phyloP scores from a whole-genome alignment of 2,888 invertebrate genomes.

The Amphipyra tragopoginis region DNA sequence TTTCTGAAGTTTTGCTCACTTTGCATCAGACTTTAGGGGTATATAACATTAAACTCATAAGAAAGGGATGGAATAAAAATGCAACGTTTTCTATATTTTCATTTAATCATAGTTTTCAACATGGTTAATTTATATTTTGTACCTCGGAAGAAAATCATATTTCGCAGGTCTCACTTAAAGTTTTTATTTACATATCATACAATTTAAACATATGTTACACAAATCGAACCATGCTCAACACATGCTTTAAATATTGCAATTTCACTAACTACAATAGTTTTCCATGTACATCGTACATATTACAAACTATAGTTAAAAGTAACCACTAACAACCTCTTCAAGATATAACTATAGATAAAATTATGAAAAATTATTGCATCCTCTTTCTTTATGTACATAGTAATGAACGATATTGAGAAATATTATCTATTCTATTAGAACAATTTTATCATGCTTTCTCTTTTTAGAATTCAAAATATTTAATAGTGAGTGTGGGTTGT shows the following conservation, averaged over 20 bases:
- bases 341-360: conserved; percentile 78
- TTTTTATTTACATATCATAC: conserved; percentile 89
- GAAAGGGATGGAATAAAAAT: conserved; percentile 59
- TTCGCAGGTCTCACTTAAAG: conserved; percentile 86
- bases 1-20: too few relatives aligned
- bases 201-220: conserved; percentile 84
- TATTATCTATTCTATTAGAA: conserved; percentile 66
- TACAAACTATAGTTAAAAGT: conserved; percentile 73
- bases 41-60: too few relatives aligned
- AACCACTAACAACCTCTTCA: conserved; percentile 77
- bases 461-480: conserved; percentile 53
- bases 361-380: conserved; percentile 87
- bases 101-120: conserved; percentile 89
- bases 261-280: conserved; percentile 84
- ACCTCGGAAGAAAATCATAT: conserved; percentile 90
- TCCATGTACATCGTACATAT: conserved; percentile 87
- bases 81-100: conserved; percentile 78
- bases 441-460: conserved; percentile 62
- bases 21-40: too few relatives aligned
- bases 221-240: conserved; percentile 77
- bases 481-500: conserved; percentile 64
- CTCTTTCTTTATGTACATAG: conserved; percentile 78
- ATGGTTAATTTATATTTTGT: conserved; percentile 89
- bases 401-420: conserved; percentile 72
- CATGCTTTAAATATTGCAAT: conserved; percentile 80